These are phyloP conservation scores for Ornithorhynchus anatinus DNA, from an alignment of 2,113 vertebrate genomes.

Conservation along the genomic window DNA sequence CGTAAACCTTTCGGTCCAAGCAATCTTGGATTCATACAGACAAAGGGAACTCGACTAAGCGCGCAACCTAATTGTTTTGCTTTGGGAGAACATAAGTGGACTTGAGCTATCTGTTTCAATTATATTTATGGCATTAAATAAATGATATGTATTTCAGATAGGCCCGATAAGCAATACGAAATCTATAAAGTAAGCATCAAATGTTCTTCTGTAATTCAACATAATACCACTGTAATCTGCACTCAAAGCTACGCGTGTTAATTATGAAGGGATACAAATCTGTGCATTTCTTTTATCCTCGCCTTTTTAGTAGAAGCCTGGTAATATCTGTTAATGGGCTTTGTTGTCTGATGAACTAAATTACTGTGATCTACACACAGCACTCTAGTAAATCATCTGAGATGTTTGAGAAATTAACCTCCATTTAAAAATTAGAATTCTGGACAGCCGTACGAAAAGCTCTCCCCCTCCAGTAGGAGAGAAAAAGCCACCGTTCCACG, in stretches of 20 bases:
- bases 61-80: constrained; percentile 26
- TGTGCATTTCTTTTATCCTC: constrained; percentile 47
- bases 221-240: constrained; percentile 46
- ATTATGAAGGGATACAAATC: constrained; percentile 36
- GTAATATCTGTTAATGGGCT: constrained; percentile 50
- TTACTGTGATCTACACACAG: constrained; percentile 30
- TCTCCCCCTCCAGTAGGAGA: constrained; percentile 10
- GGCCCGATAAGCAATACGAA: constrained; percentile 40
- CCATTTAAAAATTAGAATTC: constrained; percentile 28
- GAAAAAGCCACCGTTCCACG: neutral
- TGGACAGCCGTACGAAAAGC: constrained; percentile 5
- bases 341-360: constrained; percentile 47
- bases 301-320: constrained; percentile 43
- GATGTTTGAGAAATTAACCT: constrained; percentile 43
- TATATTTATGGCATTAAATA: constrained; percentile 49
- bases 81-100: constrained; percentile 47
- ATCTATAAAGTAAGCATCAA: constrained; percentile 24
- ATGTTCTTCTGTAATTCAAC: constrained; percentile 42
- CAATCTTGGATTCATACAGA: neutral
- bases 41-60: neutral
- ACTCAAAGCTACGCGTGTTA: constrained; percentile 39
- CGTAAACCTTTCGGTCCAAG: neutral
- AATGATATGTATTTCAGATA: constrained; percentile 49
- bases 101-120: constrained; percentile 41
- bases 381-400: constrained; percentile 41